Evolutionary conservation across 2,888 invertebrate genomes (phyloP), one percentile per base, ranked within the genome.

Genomic region (Tenodera sinensis): DNA sequence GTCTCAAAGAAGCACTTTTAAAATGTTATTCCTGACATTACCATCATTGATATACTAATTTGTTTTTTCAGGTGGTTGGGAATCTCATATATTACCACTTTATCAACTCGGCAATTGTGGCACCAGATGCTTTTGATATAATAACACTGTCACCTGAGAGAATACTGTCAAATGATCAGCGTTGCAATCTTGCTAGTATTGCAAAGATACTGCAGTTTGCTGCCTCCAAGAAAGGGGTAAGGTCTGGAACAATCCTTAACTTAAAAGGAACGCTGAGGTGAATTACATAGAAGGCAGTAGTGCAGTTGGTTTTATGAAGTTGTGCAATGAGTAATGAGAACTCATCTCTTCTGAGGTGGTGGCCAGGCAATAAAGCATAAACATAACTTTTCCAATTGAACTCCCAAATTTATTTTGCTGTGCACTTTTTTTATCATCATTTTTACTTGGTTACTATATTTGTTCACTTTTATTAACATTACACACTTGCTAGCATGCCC

Each of bases 171-270:
- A 95, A 95, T 28, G 96, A 96, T 91, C 96, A 97, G 92, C 93
- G 97, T 87, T 94, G 96, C 91, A 97, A 97, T 93, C 94, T 97
- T 20, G 97, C 96, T 0, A 96, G 96, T 83, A 96, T 97, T 88
- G 97, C 97, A 0, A 97, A 97, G 93, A 96, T 97, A 91, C 93
- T 97, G 86, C 97, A 97, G 93, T 97, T 97, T 92, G 96, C 97
- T 87, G 96, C 97, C 9, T 96, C 96, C 0, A 97, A 97, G 92
- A 96, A 96, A 94, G 97, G 97, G 90, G 96, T 96, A 93, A 93
- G 95, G 92, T 42, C 42, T 12, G 12, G 42, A 42, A 12, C 42
- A 42, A 42, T 42, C 42, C 30, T 34, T 30, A 83, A 42, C 6
- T 12, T 42, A 12, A 42, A 42, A 42, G 42, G 12, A 42, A 12